Evolutionary conservation across 2,797 vertebrate genomes (phyloP).

Genomic region (Rousettus madagascariensis): DNA sequence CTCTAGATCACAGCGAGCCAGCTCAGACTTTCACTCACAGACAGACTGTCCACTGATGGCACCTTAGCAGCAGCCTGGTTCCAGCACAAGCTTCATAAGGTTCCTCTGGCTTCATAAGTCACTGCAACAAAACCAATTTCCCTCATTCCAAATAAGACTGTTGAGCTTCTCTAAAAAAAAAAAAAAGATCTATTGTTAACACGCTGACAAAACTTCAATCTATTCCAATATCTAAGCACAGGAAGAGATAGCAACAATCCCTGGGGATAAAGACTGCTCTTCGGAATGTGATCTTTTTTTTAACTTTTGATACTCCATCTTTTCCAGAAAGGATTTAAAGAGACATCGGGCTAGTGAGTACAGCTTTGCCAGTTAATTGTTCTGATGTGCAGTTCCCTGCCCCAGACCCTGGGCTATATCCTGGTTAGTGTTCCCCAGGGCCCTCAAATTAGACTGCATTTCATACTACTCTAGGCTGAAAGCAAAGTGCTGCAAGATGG

Average conservation of each 20-base stretch:
- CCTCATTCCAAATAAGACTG: neutral
- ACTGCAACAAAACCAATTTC: neutral
- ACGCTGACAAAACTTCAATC: neutral
- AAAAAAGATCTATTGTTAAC: neutral
- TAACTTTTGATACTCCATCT: neutral
- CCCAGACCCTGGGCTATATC: neutral
- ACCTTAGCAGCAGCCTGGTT: neutral
- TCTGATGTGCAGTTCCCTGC: neutral
- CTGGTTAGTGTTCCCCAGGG: neutral
- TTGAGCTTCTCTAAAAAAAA: neutral
- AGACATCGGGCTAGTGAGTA: neutral
- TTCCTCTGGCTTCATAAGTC: neutral
- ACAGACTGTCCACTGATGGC: neutral
- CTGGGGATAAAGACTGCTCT: neutral
- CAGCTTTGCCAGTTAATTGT: neutral
- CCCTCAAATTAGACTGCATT: neutral
- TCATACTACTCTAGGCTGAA: neutral
- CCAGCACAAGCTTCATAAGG: neutral
- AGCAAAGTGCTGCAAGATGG: neutral
- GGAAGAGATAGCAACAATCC: neutral
- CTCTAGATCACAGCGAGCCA: neutral
- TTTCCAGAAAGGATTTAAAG: conserved; percentile 1
- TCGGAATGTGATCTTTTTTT: neutral
- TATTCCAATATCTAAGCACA: neutral
- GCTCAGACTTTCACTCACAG: neutral